phyloP scores from a whole-genome alignment of 2,797 vertebrate species.

The Brachymystax lenok region DNA sequence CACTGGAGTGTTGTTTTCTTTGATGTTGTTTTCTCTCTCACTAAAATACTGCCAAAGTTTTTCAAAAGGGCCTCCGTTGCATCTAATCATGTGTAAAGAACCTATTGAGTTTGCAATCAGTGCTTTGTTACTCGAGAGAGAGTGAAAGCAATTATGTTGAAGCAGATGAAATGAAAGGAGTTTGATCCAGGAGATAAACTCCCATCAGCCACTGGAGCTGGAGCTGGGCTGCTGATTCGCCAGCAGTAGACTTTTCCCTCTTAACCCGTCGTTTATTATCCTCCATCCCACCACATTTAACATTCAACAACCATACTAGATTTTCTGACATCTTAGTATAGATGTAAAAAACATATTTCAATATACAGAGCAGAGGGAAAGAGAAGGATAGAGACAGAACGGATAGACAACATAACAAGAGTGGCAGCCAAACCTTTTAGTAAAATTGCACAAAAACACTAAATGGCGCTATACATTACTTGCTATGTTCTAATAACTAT shows the following conservation, averaged over 20 bases:
- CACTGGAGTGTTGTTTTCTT: background rate
- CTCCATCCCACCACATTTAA: background rate
- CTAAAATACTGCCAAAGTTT: background rate
- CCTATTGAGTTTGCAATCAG: slow-evolving; percentile 57
- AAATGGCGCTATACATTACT: background rate
- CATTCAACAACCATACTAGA: background rate
- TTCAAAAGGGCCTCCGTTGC: slow-evolving; percentile 27
- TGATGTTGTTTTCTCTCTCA: slow-evolving; percentile 26
- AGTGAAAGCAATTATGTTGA: slow-evolving; percentile 55
- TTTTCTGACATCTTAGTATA: background rate
- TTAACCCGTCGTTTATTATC: background rate
- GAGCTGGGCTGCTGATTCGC: background rate
- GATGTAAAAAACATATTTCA: background rate
- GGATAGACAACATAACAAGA: too few relatives aligned
- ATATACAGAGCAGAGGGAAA: background rate
- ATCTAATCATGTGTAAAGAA: slow-evolving; percentile 54
- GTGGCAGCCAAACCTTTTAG: background rate
- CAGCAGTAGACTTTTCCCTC: background rate
- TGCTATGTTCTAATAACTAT: background rate
- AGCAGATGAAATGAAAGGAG: slow-evolving; percentile 46
- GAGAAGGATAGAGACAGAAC: background rate
- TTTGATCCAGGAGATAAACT: slow-evolving; percentile 34
- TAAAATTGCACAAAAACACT: background rate
- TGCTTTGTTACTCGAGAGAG: slow-evolving; percentile 27
- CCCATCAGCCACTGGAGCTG: slow-evolving; percentile 9